A percentile compares a stretch with the other conserved stretches of the same genome.
phyloP scores from a whole-genome alignment of 1,140 invertebrate species.

The Maniola jurtina region DNA sequence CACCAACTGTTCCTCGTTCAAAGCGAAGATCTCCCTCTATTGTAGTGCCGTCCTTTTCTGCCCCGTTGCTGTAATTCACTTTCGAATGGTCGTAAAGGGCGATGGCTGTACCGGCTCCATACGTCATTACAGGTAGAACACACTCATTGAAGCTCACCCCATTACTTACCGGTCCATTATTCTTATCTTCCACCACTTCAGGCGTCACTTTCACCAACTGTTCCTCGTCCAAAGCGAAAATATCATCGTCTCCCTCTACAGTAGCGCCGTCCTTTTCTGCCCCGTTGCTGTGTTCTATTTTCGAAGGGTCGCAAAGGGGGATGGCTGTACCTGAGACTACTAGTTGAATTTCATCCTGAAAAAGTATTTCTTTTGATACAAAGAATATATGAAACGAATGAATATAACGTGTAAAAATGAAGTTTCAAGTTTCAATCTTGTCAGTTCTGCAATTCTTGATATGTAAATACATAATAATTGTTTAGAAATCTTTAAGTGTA shows the following conservation, averaged over 20 bases:
- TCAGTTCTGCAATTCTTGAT: no score
- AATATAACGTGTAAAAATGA: no score
- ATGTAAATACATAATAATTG: no score
- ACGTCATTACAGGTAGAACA: no score
- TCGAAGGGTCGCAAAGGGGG: conserved; percentile 47
- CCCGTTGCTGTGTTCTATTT: conserved; percentile 36
- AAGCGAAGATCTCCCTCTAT: conserved; percentile 53
- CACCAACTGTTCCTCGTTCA: conserved; percentile 62
- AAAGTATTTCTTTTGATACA: background rate
- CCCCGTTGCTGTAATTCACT: conserved; percentile 34
- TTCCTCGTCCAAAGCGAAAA: conserved; percentile 66
- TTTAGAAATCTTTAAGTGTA: no score
- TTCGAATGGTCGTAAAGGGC: conserved; percentile 48
- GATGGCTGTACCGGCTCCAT: conserved; percentile 56
- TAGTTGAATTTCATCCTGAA: conserved; percentile 92
- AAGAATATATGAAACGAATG: background rate
- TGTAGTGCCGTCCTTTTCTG: conserved; percentile 24
- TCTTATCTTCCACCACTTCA: conserved; percentile 46
- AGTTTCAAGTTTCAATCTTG: no score
- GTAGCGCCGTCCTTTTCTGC: conserved; percentile 25
- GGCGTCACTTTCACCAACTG: conserved; percentile 42
- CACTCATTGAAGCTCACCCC: no score
- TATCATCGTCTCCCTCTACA: conserved; percentile 56
- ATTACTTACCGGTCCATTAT: conserved; percentile 43
- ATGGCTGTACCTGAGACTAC: conserved; percentile 73